Conservation (phyloP, 2,113 vertebrate species). For the Osmerus mordax region DNA sequence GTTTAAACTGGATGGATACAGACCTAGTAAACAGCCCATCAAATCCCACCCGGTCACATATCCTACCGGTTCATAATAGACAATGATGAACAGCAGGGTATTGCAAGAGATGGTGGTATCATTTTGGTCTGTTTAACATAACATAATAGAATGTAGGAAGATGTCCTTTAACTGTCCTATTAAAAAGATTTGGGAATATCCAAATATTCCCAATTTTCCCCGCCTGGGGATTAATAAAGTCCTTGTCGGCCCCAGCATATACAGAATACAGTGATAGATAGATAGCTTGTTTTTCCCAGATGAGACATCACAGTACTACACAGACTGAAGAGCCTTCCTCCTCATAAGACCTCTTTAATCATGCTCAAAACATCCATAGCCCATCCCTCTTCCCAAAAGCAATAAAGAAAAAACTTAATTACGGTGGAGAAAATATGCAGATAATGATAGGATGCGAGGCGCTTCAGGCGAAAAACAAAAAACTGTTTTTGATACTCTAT, state of each 20-base stretch:
- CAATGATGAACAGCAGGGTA: too few species aligned
- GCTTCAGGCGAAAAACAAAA: conserved; percentile 55
- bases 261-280: neutral
- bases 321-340: conserved; percentile 44
- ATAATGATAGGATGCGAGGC: conserved; percentile 70
- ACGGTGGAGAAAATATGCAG: conserved; percentile 67
- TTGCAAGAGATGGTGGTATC: too few species aligned
- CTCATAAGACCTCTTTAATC: conserved; percentile 65
- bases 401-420: conserved; percentile 72
- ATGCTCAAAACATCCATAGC: conserved; percentile 63
- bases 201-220: too few species aligned
- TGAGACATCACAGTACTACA: neutral
- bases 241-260: too few species aligned
- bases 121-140: too few species aligned
- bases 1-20: neutral
- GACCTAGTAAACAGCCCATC: neutral
- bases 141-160: too few species aligned
- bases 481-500: conserved; percentile 64
- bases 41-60: neutral
- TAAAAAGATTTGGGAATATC: too few species aligned
- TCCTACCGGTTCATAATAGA: too few species aligned
- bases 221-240: too few species aligned
- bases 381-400: conserved; percentile 66
- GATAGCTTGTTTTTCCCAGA: neutral
- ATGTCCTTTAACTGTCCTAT: too few species aligned